These are phyloP conservation scores for Acholoe squamosa DNA, from an alignment of 2,888 invertebrate species.

Conservation along the genomic window DNA sequence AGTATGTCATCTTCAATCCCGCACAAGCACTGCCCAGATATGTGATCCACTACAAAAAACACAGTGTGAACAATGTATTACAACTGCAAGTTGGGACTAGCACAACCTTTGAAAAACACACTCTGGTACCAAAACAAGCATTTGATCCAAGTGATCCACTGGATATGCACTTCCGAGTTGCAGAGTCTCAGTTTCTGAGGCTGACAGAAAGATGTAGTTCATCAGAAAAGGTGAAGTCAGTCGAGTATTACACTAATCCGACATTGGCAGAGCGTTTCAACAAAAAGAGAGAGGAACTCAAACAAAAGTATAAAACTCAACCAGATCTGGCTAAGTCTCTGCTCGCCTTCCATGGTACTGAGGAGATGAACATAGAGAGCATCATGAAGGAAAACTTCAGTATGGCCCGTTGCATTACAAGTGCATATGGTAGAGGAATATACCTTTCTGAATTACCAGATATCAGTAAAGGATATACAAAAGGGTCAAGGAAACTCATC, in stretches of 20 bases:
- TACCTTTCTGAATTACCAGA: conserved; percentile 67
- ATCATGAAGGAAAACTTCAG: conserved; percentile 66
- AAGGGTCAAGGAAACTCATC: conserved; percentile 49
- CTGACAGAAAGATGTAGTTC: not conserved
- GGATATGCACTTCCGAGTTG: conserved; percentile 64
- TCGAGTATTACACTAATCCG: conserved; percentile 65
- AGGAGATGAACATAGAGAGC: conserved; percentile 57
- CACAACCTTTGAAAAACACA: not conserved
- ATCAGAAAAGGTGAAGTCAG: conserved; percentile 22
- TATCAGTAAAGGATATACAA: conserved; percentile 62
- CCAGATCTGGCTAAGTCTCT: not conserved
- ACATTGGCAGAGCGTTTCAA: conserved; percentile 46
- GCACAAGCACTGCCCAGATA: conserved; percentile 66
- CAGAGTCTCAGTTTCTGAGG: conserved; percentile 67
- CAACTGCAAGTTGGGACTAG: not conserved
- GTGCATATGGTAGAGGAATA: conserved; percentile 64
- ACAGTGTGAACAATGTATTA: not conserved
- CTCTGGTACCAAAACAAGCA: not conserved
- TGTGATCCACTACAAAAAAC: conserved; percentile 64
- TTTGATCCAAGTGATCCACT: conserved; percentile 37
- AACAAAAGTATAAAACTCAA: conserved; percentile 35
- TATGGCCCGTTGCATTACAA: conserved; percentile 41
- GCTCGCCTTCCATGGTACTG: conserved; percentile 68
- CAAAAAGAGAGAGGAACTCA: conserved; percentile 1
- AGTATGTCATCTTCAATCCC: conserved; percentile 65